Evolutionary conservation across 1,140 invertebrate genomes (phyloP), one percentile per base, ranked within the genome.

Genomic region (Mya arenaria): DNA sequence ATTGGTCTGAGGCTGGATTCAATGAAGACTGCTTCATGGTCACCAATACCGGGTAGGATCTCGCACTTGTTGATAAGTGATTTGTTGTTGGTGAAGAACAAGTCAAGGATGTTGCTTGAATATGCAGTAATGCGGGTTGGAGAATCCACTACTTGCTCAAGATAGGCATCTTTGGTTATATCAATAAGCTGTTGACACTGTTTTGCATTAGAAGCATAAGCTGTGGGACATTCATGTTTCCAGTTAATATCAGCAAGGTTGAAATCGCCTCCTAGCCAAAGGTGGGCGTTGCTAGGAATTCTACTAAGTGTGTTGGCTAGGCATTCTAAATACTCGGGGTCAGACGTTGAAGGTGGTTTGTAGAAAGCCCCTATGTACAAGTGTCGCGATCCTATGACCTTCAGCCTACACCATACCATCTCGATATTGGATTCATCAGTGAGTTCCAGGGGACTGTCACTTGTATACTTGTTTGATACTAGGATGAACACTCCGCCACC

Each of bases 21-120:
- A n/a, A 83, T 62, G 30, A 68, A 77, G 0, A 75, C 55, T 10
- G 58, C 52, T 39, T 82, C 79, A 37, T 81, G 69, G 44, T 81
- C 69, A 6, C 56, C 44, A 1, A 75, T 74, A 4, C 79, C 69
- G 30, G 62, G 80, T 0, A 82, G 52, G 19, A 82, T 37, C 25
- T 82, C 32, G 17, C 6, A 19, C 41, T 68, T 72, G 34, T 82
- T 82, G 4, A 82, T 34, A 17, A 82, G 63, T 10, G 71, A 37
- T 6, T 19, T 28, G 34, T 82, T 82, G 25, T 48, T 74, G 5
- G 62, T 74, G 23, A 74, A 74, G 44, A 82, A 69, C 4, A 48
- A 32, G 25, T 69, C 39, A 41, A 69, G 36, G n/a, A 69, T 1
- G 28, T 66, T 62, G 1, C 0, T n/a, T 17, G 58, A 23, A 62